Evolutionary conservation across 1,140 invertebrate species (phyloP).

Genomic region (Leptopilina boulardi): DNA sequence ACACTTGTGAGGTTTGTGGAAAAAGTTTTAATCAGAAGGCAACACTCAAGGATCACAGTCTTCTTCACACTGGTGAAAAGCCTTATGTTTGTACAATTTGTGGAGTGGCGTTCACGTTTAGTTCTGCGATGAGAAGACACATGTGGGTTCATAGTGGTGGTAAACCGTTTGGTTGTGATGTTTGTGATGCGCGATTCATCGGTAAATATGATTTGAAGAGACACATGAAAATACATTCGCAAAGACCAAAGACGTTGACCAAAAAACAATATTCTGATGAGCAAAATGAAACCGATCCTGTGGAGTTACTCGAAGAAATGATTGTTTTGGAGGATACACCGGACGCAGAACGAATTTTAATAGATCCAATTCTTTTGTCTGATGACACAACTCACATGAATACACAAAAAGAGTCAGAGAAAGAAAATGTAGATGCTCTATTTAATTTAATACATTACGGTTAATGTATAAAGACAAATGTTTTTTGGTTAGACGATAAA

Average conservation of each 20-base stretch:
- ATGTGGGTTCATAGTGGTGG: slow-evolving; percentile 72
- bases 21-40: slow-evolving; percentile 74
- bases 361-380: slow-evolving; percentile 65
- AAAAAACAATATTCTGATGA: slow-evolving; percentile 42
- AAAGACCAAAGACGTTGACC: slow-evolving; percentile 51
- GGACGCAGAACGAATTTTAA: slow-evolving; percentile 59
- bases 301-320: slow-evolving; percentile 42
- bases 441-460: slow-evolving; percentile 69
- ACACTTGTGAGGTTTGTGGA: slow-evolving; percentile 75
- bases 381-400: slow-evolving; percentile 63
- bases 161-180: slow-evolving; percentile 75
- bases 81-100: slow-evolving; percentile 75
- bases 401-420: slow-evolving; percentile 67
- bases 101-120: slow-evolving; percentile 72
- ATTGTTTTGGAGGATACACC: slow-evolving; percentile 45
- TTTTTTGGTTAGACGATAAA: no score
- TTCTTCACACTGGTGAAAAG: slow-evolving; percentile 76
- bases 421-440: slow-evolving; percentile 70
- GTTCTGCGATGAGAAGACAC: slow-evolving; percentile 69
- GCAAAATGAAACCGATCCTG: slow-evolving; percentile 39
- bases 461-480: slow-evolving; percentile 35
- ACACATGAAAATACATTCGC: slow-evolving; percentile 69
- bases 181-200: slow-evolving; percentile 69
- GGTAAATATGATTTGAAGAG: slow-evolving; percentile 71
- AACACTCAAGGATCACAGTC: slow-evolving; percentile 71